Percentiles rank a stretch among this genome's conserved stretches.
Conservation (phyloP, 2,888 invertebrate species). For the Clitarchus hookeri region DNA sequence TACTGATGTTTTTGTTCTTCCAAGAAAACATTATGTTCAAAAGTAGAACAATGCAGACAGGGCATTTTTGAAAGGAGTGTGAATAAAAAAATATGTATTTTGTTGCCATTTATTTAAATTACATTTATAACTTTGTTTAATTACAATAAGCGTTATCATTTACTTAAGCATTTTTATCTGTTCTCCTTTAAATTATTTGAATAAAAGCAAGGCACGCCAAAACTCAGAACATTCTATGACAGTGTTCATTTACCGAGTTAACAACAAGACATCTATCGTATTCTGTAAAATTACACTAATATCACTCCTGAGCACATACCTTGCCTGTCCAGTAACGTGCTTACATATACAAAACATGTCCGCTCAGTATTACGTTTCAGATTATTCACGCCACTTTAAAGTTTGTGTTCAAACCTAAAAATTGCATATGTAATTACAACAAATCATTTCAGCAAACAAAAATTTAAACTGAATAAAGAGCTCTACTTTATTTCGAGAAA, state of each 20-base stretch:
- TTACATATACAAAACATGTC: background rate
- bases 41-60: background rate
- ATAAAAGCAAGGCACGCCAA: slow-evolving; percentile 10
- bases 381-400: background rate
- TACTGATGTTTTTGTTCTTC: too few relatives aligned
- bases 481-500: background rate
- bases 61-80: background rate
- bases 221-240: background rate
- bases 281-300: background rate
- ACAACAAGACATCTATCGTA: background rate
- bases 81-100: background rate
- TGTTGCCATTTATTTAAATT: background rate
- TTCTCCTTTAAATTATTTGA: background rate
- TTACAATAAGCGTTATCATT: background rate
- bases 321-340: background rate
- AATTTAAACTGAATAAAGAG: background rate
- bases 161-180: background rate
- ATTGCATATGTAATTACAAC: background rate
- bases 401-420: background rate
- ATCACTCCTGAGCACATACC: background rate
- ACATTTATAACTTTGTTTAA: background rate
- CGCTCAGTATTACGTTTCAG: background rate
- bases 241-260: slow-evolving; percentile 6
- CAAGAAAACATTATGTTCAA: background rate
- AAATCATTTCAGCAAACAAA: background rate